Evolutionary conservation across 2,113 vertebrate species (phyloP), one percentile per base, ranked within the genome.

Genomic region (Erythrocercus mccallii): DNA sequence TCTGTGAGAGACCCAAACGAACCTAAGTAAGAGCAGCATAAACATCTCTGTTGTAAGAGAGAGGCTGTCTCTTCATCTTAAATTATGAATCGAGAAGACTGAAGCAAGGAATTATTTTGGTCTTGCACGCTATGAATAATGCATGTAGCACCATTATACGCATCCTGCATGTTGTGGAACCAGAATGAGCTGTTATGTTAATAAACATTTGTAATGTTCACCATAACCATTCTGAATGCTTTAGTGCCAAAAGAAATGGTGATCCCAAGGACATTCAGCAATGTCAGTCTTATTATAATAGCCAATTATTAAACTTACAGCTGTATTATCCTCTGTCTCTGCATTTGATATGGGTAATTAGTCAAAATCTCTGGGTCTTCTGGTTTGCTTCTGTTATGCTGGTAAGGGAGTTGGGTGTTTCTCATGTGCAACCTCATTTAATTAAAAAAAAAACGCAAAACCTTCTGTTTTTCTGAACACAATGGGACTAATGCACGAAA

Each of bases 41-140:
- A 94, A 91, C 40, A 83, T 61, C 66, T 76, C 62, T 85, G 40
- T 28, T 91, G 47, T 35, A 65, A 79, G 77, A 83, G 16, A 47
- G 53, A n/a, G 53, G 40, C 38, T 81, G 47, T 12, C 72, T 86
- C 85, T 90, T 96, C 72, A 37, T 71, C 73, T 86, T 94, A 86
- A 90, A 61, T 92, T 95, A 86, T 81, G 86, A 79, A 83, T 91
- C 83, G 4, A 3, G 74, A 72, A 78, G 82, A 58, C 38, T 62
- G 90, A 93, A 87, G 40, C 1, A 2, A 92, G 80, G 86, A 93
- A 91, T 79, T 85, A 44, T 81, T 93, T 91, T 70, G 25, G 54
- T 79, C 68, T 86, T 81, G n/a, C 73, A 21, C 40, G 9, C 9
- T 9, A 94, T 95, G 94, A 97, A 97, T 97, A 96, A 97, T 96